Base-by-base conservation (phyloP, 2,797 vertebrate species). In the Melanotaenia maccullochi region DNA sequence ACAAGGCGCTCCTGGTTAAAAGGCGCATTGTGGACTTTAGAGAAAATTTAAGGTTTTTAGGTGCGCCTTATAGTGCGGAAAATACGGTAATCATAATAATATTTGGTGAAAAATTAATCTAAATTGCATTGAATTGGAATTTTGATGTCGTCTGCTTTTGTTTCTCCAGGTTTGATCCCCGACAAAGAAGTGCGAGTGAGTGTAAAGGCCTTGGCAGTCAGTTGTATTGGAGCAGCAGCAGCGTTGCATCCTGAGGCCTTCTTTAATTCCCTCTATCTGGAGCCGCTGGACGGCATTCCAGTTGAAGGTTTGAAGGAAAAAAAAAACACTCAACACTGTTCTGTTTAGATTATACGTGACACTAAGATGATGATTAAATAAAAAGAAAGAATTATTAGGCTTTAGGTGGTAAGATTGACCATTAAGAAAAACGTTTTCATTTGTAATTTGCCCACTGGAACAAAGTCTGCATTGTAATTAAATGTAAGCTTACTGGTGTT, bases 181-280 rank as follows among this genome's bases (percentile, higher is more conserved):
- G 98, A 99, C 82, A 95, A 95, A 87, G 97, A 97, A 40, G 97
- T 99, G 64, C 94, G 98, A 59, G 98, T 99, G 78, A 99, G 98
- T 0, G 98, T 99, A 51, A 99, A 99, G 93, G 97, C 97, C 0
- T 87, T 99, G 91, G 97, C 98, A 0, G 94, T 99, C 73, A 97
- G 97, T 86, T 99, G 98, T 69, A 94, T 98, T 0, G 96, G 97
- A 32, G 96, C 97, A 22, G 98, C 97, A 0, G 90, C 96, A 22
- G 95, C 97, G 0, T 94, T 99, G 74, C 95, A 96, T 58, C 98
- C 98, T 0, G 97, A 99, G 70, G 94, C 97, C 40, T 98, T 99
- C 93, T 99, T 99, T 87, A 97, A 96, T 90, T 95, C 93, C 57
- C 94, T 99, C 9, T 99, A 98, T 76, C 92, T 95, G 91, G 90